These are phyloP conservation scores for Exocentrus adspersus DNA, from an alignment of 2,888 invertebrate genomes.

Conservation along the genomic window DNA sequence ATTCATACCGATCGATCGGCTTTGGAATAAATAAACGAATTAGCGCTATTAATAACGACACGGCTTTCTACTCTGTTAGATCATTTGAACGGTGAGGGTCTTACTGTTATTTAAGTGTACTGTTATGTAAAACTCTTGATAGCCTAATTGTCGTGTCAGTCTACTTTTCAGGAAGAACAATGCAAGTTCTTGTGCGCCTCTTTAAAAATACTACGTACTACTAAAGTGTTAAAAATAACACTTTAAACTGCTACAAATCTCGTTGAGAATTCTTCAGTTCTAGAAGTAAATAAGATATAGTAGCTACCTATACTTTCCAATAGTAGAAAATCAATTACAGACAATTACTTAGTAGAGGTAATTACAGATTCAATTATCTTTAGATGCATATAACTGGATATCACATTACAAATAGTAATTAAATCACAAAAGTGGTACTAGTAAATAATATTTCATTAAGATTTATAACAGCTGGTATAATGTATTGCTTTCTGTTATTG, in stretches of 20 bases:
- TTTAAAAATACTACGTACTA: too few species aligned
- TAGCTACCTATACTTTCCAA: too few species aligned
- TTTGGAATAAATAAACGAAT: conserved; percentile 2
- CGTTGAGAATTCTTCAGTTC: too few species aligned
- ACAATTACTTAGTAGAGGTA: too few species aligned
- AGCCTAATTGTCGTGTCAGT: not conserved
- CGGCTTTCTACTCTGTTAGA: conserved; percentile 1
- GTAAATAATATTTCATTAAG: conserved; percentile 15
- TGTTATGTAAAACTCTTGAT: not conserved
- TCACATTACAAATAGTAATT: not conserved
- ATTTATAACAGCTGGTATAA: conserved; percentile 27
- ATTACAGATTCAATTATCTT: not conserved
- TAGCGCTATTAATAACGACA: conserved; percentile 6
- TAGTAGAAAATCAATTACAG: not conserved
- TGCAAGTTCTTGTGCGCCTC: too few species aligned
- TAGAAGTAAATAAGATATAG: too few species aligned
- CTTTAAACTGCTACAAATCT: too few species aligned
- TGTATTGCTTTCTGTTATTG: conserved; percentile 28
- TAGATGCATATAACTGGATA: not conserved
- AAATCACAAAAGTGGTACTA: not conserved
- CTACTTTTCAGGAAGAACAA: too few species aligned
- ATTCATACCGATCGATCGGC: not conserved
- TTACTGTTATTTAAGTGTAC: not conserved
- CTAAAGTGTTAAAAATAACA: too few species aligned
- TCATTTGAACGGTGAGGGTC: conserved; percentile 1